These are phyloP conservation scores for Sceliomorpha sp. DNA, from an alignment of 2,888 invertebrate genomes.

Conservation along the genomic window DNA sequence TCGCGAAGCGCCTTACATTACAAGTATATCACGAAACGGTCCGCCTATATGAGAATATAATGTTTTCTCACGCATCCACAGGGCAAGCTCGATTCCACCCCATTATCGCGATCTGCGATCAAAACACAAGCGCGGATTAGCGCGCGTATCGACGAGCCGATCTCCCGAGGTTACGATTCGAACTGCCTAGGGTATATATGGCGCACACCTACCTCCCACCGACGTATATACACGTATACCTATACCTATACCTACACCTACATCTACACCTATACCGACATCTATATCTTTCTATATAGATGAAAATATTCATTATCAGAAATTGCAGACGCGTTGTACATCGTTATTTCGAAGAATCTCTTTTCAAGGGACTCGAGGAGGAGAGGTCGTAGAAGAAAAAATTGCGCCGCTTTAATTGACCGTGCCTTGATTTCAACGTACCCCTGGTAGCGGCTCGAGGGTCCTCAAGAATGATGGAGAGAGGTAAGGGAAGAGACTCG, in stretches of 20 bases:
- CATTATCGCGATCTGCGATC: no score
- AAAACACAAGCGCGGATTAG: no score
- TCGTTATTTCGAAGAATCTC: constrained; percentile 49
- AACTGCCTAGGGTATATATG: no score
- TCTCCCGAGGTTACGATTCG: no score
- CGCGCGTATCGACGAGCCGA: no score
- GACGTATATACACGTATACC: no score
- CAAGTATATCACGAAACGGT: no score
- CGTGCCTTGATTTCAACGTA: constrained; percentile 73
- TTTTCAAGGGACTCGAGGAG: constrained; percentile 27
- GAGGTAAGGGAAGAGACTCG: constrained; percentile 23
- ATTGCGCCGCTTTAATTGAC: constrained; percentile 73
- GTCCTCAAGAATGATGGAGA: constrained; percentile 64
- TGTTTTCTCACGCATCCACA: no score
- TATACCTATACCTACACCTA: no score
- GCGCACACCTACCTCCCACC: not conserved
- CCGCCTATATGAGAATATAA: no score
- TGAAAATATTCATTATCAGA: constrained; percentile 40
- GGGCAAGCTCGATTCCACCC: no score
- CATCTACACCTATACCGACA: not conserved
- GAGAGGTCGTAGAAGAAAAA: constrained; percentile 47
- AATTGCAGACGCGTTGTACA: constrained; percentile 38
- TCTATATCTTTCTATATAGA: not conserved
- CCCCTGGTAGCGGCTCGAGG: constrained; percentile 68
- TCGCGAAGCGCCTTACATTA: no score